Percentiles rank a stretch among this genome's conserved stretches.
These are phyloP conservation scores for Pomatostomus ruficeps DNA, from an alignment of 2,113 vertebrate genomes.

Conservation along the genomic window DNA sequence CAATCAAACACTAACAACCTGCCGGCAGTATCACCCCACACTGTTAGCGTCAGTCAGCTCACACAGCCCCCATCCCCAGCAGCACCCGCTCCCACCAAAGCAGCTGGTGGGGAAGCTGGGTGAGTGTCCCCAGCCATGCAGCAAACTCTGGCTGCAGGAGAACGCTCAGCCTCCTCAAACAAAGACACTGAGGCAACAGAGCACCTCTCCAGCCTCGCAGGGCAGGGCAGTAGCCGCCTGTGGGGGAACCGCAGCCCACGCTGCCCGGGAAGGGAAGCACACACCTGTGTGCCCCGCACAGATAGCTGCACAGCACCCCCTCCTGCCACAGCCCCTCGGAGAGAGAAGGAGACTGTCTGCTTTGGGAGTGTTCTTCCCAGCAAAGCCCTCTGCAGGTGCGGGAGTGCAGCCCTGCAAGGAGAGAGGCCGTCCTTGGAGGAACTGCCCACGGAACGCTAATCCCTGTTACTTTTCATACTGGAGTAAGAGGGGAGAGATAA, in stretches of 20 bases:
- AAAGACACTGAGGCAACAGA: neutral
- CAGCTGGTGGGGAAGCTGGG: neutral
- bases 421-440: neutral
- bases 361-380: neutral
- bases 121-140: neutral
- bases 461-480: neutral
- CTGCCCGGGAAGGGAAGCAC: neutral
- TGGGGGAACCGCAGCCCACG: neutral
- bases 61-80: neutral
- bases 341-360: neutral
- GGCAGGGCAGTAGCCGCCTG: neutral
- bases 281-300: neutral
- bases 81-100: neutral
- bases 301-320: neutral
- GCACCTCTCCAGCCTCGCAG: neutral
- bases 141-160: neutral
- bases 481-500: neutral
- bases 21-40: neutral
- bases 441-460: neutral
- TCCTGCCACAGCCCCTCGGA: neutral
- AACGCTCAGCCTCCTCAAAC: neutral
- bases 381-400: accelerated
- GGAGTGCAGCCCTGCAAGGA: neutral
- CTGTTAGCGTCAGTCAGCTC: neutral
- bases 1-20: neutral